Conservation (phyloP, 1,140 invertebrate species). For the Heliconius hermathena region DNA sequence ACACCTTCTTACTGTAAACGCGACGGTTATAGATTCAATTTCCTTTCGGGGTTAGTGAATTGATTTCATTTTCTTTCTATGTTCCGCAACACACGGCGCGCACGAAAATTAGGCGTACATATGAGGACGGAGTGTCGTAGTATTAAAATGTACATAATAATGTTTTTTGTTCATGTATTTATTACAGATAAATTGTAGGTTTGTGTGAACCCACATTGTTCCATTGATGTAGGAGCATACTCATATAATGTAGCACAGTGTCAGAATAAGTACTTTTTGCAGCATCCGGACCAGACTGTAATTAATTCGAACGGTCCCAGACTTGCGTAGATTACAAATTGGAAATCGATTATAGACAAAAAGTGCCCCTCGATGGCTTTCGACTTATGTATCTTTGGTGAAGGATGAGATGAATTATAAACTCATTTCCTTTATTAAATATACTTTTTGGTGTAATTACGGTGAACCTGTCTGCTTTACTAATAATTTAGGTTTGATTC, state of each 20-base stretch:
- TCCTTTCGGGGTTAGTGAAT: no score
- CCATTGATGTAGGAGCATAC: background rate
- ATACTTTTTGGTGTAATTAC: background rate
- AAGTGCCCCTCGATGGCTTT: conserved; percentile 9
- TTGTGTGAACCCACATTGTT: background rate
- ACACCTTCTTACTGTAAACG: no score
- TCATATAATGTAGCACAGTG: background rate
- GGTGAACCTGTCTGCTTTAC: background rate
- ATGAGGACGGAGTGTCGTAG: no score
- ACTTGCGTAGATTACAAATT: conserved; percentile 19
- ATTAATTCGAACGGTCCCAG: conserved; percentile 22
- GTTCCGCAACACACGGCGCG: no score
- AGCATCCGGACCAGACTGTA: background rate
- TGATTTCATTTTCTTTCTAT: no score
- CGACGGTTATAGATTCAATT: no score
- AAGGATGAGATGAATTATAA: background rate
- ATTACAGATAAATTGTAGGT: background rate
- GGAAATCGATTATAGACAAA: conserved; percentile 15
- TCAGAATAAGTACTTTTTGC: conserved; percentile 14
- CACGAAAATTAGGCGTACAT: no score
- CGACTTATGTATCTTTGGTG: background rate
- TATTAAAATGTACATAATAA: no score
- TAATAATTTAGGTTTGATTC: background rate
- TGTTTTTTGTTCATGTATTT: no score
- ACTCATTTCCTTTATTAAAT: background rate